Evolutionary conservation across 2,888 invertebrate genomes (phyloP), one percentile per base, ranked within the genome.

Genomic region (Lasioglossum pauxillum): DNA sequence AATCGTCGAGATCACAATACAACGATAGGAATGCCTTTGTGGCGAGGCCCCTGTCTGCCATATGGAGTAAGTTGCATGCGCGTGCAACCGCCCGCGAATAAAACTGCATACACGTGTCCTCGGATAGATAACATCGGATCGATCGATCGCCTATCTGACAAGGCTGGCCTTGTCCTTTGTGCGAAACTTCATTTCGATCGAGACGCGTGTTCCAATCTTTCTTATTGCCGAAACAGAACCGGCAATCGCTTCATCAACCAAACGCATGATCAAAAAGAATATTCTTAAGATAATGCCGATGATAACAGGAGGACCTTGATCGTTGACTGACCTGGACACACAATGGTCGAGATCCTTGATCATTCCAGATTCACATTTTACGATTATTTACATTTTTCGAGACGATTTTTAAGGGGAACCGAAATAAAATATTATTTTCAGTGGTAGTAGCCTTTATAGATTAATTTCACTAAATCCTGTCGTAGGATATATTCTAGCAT

Each of bases 1-100:
- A 87, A 87, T 80, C 87, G 76, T 80, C 49, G 82, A 85, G 89
- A 89, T 89, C 87, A 57, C 67, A 78, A 77, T 75, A 53, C 57
- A 12, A 53, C 64, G 89, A 87, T 87, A 89, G 69, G 46, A 82
- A 71, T 76, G 75, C 53, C 44, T 74, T 74, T 74, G 49, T 74
- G 74, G n/a, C 49, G 64, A 64, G 74, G 71, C 41, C 75, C 53
- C 53, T 75, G 75, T 78, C 75, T 80, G 77, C 78, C 84, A 87
- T 82, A 81, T 82, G 85, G 83, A 75, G 79, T 75, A 80, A 78
- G 67, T 35, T 77, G 74, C 53, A 71, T 35, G 64, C 72, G 41
- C 57, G 49, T 81, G 80, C 75, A 82, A 49, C 78, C 69, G 75
- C 14, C 74, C 35, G 53, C 73, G 67, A 38, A 74, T 72, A 79